These are phyloP conservation scores for Heterotilapia buettikoferi DNA, from an alignment of 2,113 vertebrate species.

Conservation along the genomic window DNA sequence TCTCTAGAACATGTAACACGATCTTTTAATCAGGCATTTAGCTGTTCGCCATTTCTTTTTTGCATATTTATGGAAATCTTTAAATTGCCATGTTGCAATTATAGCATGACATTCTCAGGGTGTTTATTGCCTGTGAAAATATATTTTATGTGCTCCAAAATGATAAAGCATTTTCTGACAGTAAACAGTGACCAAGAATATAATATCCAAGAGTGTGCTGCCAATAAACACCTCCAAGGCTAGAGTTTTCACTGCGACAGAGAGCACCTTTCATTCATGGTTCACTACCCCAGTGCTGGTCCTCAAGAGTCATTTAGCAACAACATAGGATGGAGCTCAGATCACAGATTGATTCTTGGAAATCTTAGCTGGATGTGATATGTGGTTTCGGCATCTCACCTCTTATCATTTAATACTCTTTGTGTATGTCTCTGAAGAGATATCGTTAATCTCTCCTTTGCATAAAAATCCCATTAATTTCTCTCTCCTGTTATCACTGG, in stretches of 20 bases:
- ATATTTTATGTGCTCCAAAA: neutral
- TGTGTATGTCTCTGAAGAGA: constrained; percentile 25
- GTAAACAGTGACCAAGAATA: neutral
- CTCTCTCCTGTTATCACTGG: neutral
- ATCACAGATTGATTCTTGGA: constrained; percentile 5
- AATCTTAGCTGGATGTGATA: constrained; percentile 16
- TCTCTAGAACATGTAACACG: neutral
- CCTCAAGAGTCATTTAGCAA: constrained; percentile 24
- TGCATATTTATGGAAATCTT: neutral
- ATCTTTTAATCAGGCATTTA: neutral
- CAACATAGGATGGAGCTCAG: constrained; percentile 11
- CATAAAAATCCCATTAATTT: constrained; percentile 42
- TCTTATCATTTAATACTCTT: constrained; percentile 50
- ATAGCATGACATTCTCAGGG: neutral
- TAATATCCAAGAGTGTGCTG: neutral
- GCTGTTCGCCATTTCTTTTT: neutral
- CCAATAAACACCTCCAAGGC: neutral
- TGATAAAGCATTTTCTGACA: neutral
- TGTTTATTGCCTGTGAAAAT: neutral
- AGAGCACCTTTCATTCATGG: neutral
- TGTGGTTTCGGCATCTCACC: constrained; percentile 14
- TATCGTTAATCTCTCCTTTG: constrained; percentile 16
- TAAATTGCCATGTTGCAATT: neutral
- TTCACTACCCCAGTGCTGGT: constrained; percentile 22
- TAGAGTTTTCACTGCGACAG: neutral